Base-by-base conservation (phyloP, 1,140 invertebrate species). In the Drosophila funebris region DNA sequence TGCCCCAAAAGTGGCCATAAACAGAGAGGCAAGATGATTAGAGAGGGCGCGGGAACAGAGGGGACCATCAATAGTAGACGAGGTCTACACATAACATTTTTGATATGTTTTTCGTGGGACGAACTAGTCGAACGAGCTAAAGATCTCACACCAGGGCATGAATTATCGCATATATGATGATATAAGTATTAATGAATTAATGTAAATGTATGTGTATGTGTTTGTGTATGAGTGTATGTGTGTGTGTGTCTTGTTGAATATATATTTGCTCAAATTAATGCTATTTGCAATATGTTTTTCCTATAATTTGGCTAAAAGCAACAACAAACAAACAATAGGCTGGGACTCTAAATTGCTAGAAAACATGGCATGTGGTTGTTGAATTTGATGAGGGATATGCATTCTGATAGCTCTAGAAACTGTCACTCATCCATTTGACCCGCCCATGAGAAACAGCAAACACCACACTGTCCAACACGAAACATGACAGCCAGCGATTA, bases 401-500 rank as follows among this genome's bases (percentile, higher is more conserved):
- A 54, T 27, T 52, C 53, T 58, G 22, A 67, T 39, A 62, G 16
- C 36, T 46, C 27, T 50, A 37, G 18, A 22, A 37, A 53, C 61
- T 84, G 79, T 76, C 79, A 75, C 24, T 73, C 71, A 67, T 33
- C 29, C 33, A 54, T 56, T 60, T 68, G 61, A 75, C 48, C 73
- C 18, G 16, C 36, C 48, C 24, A 24, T 31, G 14, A 36, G 13
- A 11, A 22, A 16, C 31, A 36, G 24, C 43, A 62, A 18, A 63
- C 57, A 61, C 33, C 39, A 61, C 43, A 43, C 39, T 48, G 52
- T 68, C 61, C 22, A 52, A 57, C 68, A 57, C 16, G 52, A 64
- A 77, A 87, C 83, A 85, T 82, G 83, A 88, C 78, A 85, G 71
- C 39, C 8, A 37, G 63, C 74, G 82, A 88, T 87, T 87, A 88